phyloP scores from a whole-genome alignment of 2,797 vertebrate genomes.

The Parambassis ranga region DNA sequence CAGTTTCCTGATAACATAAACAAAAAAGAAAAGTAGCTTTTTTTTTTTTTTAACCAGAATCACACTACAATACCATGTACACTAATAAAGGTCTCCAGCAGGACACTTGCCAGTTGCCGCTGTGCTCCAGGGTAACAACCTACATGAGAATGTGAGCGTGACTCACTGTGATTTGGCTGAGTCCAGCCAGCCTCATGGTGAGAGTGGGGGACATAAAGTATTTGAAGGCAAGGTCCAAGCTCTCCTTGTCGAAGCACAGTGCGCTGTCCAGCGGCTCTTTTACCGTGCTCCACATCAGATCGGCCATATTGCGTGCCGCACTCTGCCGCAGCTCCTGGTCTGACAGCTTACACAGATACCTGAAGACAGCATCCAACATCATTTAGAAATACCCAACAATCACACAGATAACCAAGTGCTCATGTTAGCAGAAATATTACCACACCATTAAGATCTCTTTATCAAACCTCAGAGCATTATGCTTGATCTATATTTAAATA shows the following conservation, averaged over 20 bases:
- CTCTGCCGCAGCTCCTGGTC: slow-evolving; percentile 98
- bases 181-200: slow-evolving; percentile 97
- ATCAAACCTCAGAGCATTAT: too few species aligned
- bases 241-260: slow-evolving; percentile 98
- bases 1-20: not conserved
- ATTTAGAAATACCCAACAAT: too few species aligned
- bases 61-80: too few species aligned
- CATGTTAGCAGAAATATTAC: too few species aligned
- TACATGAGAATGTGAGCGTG: not conserved
- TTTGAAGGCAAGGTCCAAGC: slow-evolving; percentile 97
- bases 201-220: slow-evolving; percentile 99
- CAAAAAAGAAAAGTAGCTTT: not conserved
- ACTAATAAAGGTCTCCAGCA: too few species aligned
- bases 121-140: fast-evolving
- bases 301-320: slow-evolving; percentile 97
- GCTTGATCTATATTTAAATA: too few species aligned
- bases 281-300: slow-evolving; percentile 99
- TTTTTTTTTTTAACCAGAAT: too few species aligned
- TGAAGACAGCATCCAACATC: slow-evolving; percentile 37
- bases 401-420: not conserved
- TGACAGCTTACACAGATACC: slow-evolving; percentile 97
- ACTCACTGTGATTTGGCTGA: slow-evolving; percentile 98
- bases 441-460: too few species aligned
- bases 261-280: slow-evolving; percentile 98
- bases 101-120: too few species aligned